Conservation (phyloP, 2,888 invertebrate species). For the Agrotis exclamationis region DNA sequence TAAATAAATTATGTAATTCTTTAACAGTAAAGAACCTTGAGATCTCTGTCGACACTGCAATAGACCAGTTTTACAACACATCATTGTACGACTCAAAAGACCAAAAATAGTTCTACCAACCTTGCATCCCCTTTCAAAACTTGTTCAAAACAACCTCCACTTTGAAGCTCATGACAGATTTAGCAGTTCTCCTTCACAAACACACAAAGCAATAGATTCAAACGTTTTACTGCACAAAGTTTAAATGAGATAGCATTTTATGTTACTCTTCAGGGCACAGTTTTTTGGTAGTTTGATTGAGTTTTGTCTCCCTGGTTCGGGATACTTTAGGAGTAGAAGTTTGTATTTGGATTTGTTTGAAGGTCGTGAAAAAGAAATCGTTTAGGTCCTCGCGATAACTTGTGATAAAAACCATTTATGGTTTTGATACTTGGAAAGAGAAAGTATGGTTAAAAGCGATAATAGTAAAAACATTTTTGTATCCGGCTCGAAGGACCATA, state of each 20-base stretch:
- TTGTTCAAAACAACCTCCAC: constrained; percentile 27
- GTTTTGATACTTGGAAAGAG: neutral
- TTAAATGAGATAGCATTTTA: constrained; percentile 73
- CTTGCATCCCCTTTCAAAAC: constrained; percentile 21
- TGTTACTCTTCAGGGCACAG: constrained; percentile 57
- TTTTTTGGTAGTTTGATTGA: constrained; percentile 70
- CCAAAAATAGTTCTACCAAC: constrained; percentile 4
- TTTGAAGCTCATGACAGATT: constrained; percentile 54
- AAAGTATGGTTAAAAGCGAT: too few relatives aligned
- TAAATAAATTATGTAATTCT: neutral
- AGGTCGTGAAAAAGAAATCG: constrained; percentile 2
- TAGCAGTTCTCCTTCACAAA: constrained; percentile 39
- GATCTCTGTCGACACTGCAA: neutral
- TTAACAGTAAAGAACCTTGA: neutral
- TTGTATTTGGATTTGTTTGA: constrained; percentile 38
- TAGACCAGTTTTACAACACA: neutral
- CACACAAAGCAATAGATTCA: constrained; percentile 49
- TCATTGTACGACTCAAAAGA: neutral
- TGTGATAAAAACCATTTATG: neutral
- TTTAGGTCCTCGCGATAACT: neutral
- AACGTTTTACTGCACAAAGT: constrained; percentile 67
- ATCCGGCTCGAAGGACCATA: constrained; percentile 6
- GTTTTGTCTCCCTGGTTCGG: constrained; percentile 53
- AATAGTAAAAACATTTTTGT: neutral
- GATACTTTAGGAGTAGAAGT: constrained; percentile 35